A percentile compares a stretch with the other conserved stretches of the same genome.
These are phyloP conservation scores for Falco concolor DNA, from an alignment of 2,797 vertebrate species.

Conservation along the genomic window DNA sequence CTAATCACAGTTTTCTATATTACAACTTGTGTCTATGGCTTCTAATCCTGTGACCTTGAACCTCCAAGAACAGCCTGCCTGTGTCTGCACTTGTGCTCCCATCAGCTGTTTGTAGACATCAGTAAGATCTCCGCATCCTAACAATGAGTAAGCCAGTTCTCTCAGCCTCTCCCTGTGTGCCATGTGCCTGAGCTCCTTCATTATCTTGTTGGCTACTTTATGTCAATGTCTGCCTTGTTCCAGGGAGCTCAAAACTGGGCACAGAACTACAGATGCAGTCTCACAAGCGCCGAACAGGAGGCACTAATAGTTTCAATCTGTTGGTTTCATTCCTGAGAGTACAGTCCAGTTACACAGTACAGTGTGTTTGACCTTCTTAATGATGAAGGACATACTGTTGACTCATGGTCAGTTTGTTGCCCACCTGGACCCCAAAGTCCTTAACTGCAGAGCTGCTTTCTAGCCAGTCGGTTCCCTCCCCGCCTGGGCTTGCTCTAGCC, in stretches of 20 bases:
- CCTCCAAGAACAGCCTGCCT: not conserved
- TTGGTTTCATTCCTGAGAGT: not conserved
- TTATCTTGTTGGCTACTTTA: not conserved
- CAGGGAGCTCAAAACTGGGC: not conserved
- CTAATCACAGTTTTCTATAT: not conserved
- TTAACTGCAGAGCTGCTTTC: not conserved
- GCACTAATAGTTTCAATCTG: not conserved
- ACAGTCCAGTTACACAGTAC: not conserved
- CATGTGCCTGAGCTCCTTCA: not conserved
- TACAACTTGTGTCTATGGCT: not conserved
- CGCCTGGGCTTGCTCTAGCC: not conserved
- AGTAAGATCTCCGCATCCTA: not conserved
- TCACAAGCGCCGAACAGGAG: not conserved
- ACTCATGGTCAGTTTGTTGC: not conserved
- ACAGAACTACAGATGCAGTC: not conserved
- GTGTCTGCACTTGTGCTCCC: not conserved
- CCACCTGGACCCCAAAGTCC: not conserved
- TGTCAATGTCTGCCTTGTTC: not conserved
- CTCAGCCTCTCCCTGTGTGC: not conserved
- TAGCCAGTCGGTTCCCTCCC: not conserved
- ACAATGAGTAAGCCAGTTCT: not conserved
- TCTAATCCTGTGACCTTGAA: not conserved
- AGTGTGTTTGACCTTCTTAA: not conserved
- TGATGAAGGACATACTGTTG: too few relatives aligned
- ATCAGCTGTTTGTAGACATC: not conserved